Percentiles rank a stretch among this genome's conserved stretches.
Conservation (phyloP, 2,113 vertebrate species). For the Neogale vison region DNA sequence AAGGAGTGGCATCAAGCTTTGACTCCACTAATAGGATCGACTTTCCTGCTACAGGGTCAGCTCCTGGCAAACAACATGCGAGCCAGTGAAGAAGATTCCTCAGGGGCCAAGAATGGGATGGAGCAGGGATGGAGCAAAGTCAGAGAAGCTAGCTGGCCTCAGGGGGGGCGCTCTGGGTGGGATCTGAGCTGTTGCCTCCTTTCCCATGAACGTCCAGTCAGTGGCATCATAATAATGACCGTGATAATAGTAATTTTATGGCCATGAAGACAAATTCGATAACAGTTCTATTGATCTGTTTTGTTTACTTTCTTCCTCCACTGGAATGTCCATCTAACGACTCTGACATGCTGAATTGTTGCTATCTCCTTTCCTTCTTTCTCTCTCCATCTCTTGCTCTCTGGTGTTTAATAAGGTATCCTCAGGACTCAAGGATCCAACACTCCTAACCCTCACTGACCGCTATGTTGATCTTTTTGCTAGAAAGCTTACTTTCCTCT, state of each 20-base stretch:
- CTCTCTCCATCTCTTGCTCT: rapidly evolving
- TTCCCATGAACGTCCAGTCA: neutral
- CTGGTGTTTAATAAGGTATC: neutral
- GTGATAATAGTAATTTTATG: neutral
- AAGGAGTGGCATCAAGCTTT: neutral
- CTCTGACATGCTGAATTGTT: neutral
- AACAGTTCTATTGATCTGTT: neutral
- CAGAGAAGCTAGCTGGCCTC: neutral
- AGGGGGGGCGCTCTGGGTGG: neutral
- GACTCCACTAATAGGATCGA: neutral
- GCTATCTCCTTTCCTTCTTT: too few species aligned
- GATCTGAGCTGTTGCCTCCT: neutral
- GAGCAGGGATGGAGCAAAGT: neutral
- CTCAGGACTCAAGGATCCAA: neutral
- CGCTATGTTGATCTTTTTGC: neutral
- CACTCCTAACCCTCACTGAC: neutral
- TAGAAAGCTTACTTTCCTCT: neutral
- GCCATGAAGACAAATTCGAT: neutral
- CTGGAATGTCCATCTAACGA: neutral
- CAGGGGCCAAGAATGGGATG: neutral
- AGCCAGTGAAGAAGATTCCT: neutral
- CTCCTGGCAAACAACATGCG: neutral
- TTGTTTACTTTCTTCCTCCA: neutral
- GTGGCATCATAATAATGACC: too few species aligned
- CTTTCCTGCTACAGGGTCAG: neutral